Percentiles rank a stretch among this genome's conserved stretches.
These are phyloP conservation scores for Pachypeltis micranthus DNA, from an alignment of 1,140 invertebrate species.

Conservation along the genomic window DNA sequence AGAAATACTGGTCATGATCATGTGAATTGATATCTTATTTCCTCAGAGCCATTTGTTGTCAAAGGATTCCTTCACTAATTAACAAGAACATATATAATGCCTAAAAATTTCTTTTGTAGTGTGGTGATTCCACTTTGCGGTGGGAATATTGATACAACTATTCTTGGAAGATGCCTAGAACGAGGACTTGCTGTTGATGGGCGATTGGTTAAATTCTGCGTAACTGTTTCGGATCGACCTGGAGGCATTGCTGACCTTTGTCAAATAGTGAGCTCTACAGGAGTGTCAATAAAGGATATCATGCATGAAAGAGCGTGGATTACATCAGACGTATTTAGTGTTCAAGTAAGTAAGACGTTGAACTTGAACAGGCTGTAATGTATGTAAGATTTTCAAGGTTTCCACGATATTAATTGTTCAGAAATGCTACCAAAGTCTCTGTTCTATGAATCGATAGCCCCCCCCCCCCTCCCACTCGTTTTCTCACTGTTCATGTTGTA, in stretches of 20 bases:
- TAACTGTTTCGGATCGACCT: slow-evolving; percentile 73
- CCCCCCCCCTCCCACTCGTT: too few species aligned
- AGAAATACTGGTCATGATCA: too few species aligned
- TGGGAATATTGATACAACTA: slow-evolving; percentile 88
- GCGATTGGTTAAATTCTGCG: slow-evolving; percentile 71
- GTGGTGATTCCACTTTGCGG: slow-evolving; percentile 75
- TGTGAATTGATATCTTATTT: too few species aligned
- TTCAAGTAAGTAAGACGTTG: slow-evolving; percentile 43
- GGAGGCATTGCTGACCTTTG: slow-evolving; percentile 80
- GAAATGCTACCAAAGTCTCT: too few species aligned
- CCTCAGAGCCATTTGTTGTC: neutral
- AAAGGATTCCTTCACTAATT: neutral
- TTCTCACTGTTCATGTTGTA: too few species aligned
- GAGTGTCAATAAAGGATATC: slow-evolving; percentile 87
- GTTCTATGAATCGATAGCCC: too few species aligned
- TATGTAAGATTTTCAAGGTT: too few species aligned
- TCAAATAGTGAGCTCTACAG: slow-evolving; percentile 55
- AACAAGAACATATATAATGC: neutral
- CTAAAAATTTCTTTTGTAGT: slow-evolving; percentile 38
- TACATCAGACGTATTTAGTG: slow-evolving; percentile 72
- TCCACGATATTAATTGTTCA: too few species aligned
- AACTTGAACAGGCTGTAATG: too few species aligned
- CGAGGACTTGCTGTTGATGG: slow-evolving; percentile 80
- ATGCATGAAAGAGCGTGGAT: slow-evolving; percentile 90
- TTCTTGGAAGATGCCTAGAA: slow-evolving; percentile 77